Base-by-base conservation (phyloP, 1,140 invertebrate species). In the Trichonephila clavata region DNA sequence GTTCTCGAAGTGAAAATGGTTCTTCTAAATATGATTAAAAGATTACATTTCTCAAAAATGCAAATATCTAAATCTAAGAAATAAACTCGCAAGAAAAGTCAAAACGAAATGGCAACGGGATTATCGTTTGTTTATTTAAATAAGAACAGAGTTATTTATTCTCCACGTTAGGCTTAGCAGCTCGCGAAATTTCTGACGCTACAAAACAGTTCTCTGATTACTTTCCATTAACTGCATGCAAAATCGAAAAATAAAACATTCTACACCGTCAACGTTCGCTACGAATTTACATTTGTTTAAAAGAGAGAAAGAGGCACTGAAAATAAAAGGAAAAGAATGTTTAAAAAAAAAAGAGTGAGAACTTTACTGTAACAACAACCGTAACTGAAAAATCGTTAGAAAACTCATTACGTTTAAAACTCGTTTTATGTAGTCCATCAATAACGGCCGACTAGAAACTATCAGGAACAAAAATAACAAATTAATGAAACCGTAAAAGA, bases 401-500 rank as follows among this genome's bases (percentile, higher is more conserved):
- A 92, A 92, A 92, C 91, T 92, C 91, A 92, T 92, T 92, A 92
- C 91, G 91, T 92, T 92, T 92, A 92, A 92, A 92, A 92, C 83
- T 92, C 91, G 91, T 86, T 92, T 92, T 92, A 92, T 86, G 91
- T 65, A 86, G 59, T 86, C 91, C 91, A 86, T 92, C 91, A 92
- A 92, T 92, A 92, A 92, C 91, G 65, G 91, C 50, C 32, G 89
- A 81, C 86, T 27, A 43, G 50, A 27, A 83, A 91, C 77, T 91
- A 91, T 63, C 50, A 68, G 32, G 83, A 71, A 39, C 84, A 92
- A 92, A 92, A 92, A 92, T 90, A 90, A 92, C 63, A 59, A 92
- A 92, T 92, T 92, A 92, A 92, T 86, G 91, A 86, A 92, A 90
- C 87, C 68, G 65, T 80, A 77, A 90, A 59, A 61, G 32, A 87